Conservation (phyloP, 2,113 vertebrate species). For the Etheostoma cragini region DNA sequence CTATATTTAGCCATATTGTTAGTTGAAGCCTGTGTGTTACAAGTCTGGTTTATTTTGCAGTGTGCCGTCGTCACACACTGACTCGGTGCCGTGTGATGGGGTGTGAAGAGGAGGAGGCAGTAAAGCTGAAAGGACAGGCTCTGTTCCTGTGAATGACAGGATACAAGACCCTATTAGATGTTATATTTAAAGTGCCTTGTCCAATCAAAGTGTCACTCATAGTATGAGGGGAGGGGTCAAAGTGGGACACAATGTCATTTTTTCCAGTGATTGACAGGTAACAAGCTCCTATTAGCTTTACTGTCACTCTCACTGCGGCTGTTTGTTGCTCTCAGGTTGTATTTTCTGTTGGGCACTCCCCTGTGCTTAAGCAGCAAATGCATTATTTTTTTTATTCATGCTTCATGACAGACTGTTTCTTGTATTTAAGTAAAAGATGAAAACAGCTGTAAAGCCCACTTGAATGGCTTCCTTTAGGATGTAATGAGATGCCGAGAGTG, state of each 20-base stretch:
- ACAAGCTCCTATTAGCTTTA: constrained; percentile 75
- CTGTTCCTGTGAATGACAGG: constrained; percentile 66
- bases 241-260: constrained; percentile 43
- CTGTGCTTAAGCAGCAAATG: constrained; percentile 9
- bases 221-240: constrained; percentile 56
- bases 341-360: neutral
- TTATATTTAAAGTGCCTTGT: constrained; percentile 66
- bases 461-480: constrained; percentile 79
- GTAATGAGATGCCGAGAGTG: constrained; percentile 80
- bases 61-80: neutral
- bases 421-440: constrained; percentile 22
- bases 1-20: neutral
- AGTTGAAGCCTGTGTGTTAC: neutral
- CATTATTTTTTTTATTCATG: constrained; percentile 38
- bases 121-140: constrained; percentile 41
- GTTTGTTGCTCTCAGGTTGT: constrained; percentile 45
- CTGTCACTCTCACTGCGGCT: constrained; percentile 58
- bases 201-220: constrained; percentile 74
- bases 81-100: neutral
- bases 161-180: constrained; percentile 71
- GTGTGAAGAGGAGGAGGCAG: neutral
- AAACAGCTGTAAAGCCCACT: constrained; percentile 67
- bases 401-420: constrained; percentile 42
- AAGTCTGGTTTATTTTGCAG: neutral
- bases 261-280: constrained; percentile 69